Conservation (phyloP, 2,797 vertebrate genomes). For the Pseudochromis fuscus region DNA sequence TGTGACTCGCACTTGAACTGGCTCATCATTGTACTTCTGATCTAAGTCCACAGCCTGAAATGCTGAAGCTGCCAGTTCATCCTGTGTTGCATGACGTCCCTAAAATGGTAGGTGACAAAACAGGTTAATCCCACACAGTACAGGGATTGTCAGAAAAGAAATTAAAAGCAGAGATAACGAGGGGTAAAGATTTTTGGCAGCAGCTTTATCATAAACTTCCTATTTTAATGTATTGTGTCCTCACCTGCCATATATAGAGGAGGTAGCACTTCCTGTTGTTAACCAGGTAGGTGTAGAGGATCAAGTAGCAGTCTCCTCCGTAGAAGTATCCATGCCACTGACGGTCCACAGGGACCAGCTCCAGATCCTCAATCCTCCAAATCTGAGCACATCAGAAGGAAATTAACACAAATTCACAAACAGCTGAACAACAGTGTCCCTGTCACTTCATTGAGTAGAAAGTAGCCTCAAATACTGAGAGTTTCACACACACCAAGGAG, state of each 20-base stretch:
- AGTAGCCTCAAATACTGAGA: no score
- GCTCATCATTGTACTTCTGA: conserved; percentile 83
- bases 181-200: background rate
- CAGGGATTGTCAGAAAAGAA: background rate
- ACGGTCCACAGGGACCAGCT: conserved; percentile 85
- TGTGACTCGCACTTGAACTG: conserved; percentile 89
- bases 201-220: background rate
- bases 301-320: conserved; percentile 93
- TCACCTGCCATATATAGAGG: conserved; percentile 94
- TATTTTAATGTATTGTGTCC: background rate
- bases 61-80: conserved; percentile 89
- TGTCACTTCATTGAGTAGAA: background rate
- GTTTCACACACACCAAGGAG: no score
- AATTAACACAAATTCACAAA: background rate
- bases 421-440: background rate
- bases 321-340: conserved; percentile 88
- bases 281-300: conserved; percentile 90
- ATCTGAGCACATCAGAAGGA: conserved; percentile 76
- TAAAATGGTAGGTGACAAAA: conserved; percentile 49
- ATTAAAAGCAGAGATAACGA: background rate
- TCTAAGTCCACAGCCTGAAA: conserved; percentile 89
- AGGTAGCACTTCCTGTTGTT: conserved; percentile 84
- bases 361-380: conserved; percentile 92
- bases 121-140: background rate
- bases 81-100: conserved; percentile 89